Base-by-base conservation (phyloP, 2,888 invertebrate species). In the Pseudoips prasinana region DNA sequence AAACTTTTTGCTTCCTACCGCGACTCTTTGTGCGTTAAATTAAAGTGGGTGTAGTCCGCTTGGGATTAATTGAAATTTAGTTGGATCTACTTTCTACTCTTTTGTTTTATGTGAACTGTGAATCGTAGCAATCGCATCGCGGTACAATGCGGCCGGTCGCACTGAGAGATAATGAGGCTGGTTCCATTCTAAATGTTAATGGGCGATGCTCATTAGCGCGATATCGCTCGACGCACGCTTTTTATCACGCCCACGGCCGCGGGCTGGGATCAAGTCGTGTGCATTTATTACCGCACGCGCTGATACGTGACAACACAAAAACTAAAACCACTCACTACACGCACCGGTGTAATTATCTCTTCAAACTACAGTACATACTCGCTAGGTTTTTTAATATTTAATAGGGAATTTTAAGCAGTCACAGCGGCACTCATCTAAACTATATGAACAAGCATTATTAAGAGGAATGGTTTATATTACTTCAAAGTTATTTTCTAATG, bases 151-250 rank as follows among this genome's bases (percentile, higher is more conserved):
- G 32, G 37, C 44, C 7, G 25, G 14, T 38, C 17, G 28, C 38
- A 22, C 39, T 33, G 29, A 19, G 30, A 49, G 38, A 49, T 47
- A 47, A 47, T 47, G 29, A 40, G 29, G 33, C 29, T 28, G 24
- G 22, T 30, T 34, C 19, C 10, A 36, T 37, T 37, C 29, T 39
- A 34, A 39, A 37, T 24, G 27, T 26, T 9, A 36, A 42, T 25
- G 30, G 33, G 23, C 23, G 29, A 14, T 22, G 7, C 28, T 41
- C 46, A 29, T 44, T 45, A 41, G 30, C 18, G 38, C 22, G 28
- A 25, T 29, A 31, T 25, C 24, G 32, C 18, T 37, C 11, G 19
- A 22, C 24, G 20, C 22, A 10, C 29, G 23, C 24, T 32, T 29
- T 35, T 32, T 37, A 20, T 35, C 43, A 27, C 22, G 11, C 17